Conservation (phyloP, 2,797 vertebrate genomes). For the Oreortyx pictus region DNA sequence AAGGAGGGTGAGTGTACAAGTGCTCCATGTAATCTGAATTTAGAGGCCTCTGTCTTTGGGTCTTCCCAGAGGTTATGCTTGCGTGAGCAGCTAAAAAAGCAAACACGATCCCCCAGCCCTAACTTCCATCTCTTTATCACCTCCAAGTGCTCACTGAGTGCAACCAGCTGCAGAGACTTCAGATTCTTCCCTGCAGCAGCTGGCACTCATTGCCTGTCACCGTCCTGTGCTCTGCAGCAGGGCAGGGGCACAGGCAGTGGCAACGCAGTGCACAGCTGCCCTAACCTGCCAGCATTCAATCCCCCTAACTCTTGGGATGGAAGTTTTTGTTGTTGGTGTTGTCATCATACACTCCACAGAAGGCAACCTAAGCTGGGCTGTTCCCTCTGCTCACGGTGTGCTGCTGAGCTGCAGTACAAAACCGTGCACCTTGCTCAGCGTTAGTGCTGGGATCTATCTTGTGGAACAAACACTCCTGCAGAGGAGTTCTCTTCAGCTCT, state of each 20-base stretch:
- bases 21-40: background rate
- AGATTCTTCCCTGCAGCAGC: background rate
- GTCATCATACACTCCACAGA: background rate
- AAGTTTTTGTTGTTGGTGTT: background rate
- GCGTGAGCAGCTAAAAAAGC: background rate
- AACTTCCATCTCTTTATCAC: background rate
- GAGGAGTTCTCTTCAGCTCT: background rate
- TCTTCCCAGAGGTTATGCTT: background rate
- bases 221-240: background rate
- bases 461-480: background rate
- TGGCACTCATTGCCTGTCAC: background rate
- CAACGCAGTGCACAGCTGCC: background rate
- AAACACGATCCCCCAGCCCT: background rate
- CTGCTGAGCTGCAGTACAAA: background rate
- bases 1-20: background rate
- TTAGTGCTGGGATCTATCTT: background rate
- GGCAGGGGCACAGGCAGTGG: background rate
- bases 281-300: fast-evolving
- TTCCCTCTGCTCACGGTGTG: background rate
- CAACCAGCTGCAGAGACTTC: background rate
- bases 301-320: background rate
- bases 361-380: background rate
- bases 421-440: background rate
- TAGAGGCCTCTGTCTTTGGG: background rate
- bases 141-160: background rate